Base-by-base conservation (phyloP, 2,888 invertebrate species). In the Lomographa bimaculata region DNA sequence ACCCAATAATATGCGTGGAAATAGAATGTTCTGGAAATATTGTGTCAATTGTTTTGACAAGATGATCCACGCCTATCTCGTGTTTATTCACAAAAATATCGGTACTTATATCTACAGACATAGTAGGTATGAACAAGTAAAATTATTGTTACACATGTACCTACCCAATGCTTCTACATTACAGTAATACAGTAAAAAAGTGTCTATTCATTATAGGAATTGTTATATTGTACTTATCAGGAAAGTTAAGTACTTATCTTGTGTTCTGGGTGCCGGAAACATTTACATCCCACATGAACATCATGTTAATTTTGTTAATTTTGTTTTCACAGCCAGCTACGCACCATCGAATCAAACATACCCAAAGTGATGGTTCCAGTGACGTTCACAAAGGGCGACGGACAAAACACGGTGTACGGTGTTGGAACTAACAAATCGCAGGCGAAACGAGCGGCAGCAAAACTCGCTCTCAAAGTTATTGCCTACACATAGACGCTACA, bases 11-110 rank as follows among this genome's bases (percentile, higher is more conserved):
- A 95, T 91, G 93, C 69, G 90, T 92, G n/a, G 96, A 98, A 79
- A 94, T 99, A 7, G 93, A 93, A 92, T 95, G 51, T 94, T 98
- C 9, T 99, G 99, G 1, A 95, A 95, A 58, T 97, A 98, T 64
- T 95, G 97, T 0, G 93, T 99, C n/a, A 91, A 98, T 26, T 92
- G 95, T 53, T 77, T 99, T 1, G 87, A 94, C 57, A 99, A 99
- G 81, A 92, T 92, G 64, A 93, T 94, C 50, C 94, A 95, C 46
- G 94, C 94, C 0, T 92, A 93, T 37, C 94, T 97, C 0, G 62
- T 64, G 20, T 98, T 97, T 66, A n/a, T n/a, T n/a, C n/a, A n/a
- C n/a, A n/a, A n/a, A n/a, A n/a, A n/a, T n/a, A n/a, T n/a, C n/a
- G n/a, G n/a, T n/a, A n/a, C n/a, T n/a, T n/a, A n/a, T n/a, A n/a